Conservation (phyloP, 2,113 vertebrate genomes). For the Indri indri region DNA sequence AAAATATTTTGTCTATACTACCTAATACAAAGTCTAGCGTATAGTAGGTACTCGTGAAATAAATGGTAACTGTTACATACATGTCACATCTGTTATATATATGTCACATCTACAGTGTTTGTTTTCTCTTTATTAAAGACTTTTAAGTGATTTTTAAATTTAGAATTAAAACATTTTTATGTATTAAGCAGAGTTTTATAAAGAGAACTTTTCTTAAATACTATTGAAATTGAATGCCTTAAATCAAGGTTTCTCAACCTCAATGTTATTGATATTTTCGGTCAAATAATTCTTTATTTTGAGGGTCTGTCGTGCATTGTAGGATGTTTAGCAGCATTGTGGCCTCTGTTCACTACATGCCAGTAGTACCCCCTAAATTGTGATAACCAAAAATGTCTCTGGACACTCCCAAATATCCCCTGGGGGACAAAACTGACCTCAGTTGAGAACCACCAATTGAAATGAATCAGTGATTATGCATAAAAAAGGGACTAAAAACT, state of each 20-base stretch:
- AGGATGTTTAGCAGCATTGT: background rate
- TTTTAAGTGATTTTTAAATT: slow-evolving; percentile 1
- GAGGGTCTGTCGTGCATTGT: background rate
- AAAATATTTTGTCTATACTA: background rate
- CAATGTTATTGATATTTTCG: background rate
- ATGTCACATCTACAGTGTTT: background rate
- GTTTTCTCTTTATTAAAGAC: background rate
- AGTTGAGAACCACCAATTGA: background rate
- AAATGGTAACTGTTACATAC: background rate
- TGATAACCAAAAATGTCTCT: slow-evolving; percentile 29
- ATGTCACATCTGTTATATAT: background rate
- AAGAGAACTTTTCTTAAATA: background rate
- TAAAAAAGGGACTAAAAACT: slow-evolving; percentile 37
- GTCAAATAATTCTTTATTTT: background rate
- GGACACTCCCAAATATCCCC: background rate
- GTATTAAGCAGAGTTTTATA: background rate
- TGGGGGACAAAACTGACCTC: background rate
- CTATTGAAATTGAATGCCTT: background rate
- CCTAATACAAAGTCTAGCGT: background rate
- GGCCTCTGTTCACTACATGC: background rate
- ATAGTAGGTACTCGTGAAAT: background rate
- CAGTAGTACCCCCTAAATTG: background rate
- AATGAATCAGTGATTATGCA: slow-evolving; percentile 36
- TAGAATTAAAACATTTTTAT: background rate
- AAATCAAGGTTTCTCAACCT: background rate